Evolutionary conservation across 2,888 invertebrate species (phyloP), one percentile per base, ranked within the genome.

Genomic region (Crossocerus cetratus): DNA sequence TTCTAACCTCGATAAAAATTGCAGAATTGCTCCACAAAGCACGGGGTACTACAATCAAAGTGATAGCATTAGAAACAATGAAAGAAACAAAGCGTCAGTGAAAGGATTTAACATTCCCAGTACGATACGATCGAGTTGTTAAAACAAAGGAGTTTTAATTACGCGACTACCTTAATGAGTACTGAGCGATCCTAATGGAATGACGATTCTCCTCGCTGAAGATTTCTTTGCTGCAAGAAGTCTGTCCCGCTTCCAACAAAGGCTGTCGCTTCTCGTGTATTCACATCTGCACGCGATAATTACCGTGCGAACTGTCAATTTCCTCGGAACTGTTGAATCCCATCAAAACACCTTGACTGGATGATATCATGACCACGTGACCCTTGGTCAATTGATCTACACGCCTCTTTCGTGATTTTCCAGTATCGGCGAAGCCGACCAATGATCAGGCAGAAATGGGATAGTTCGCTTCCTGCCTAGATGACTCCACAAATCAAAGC

Each of bases 1-100:
- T 74, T 20, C 73, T 72, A 72, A 74, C 72, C 74, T 67, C 16
- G 5, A 61, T 5, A 32, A 32, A 11, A 14, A 18, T 8, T 18
- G 8, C 2, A 13, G 8, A 5, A 32, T 32, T 32, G 11, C 32
- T 32, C 11, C 8, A 11, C 11, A 32, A 11, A 0, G 2, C 8
- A 32, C 5, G 32, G 2, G 32, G 8, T 32, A 32, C 8, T 5
- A 32, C 32, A 32, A 11, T 32, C 32, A 11, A 32, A 32, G 11
- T 32, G 32, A 32, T 32, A 32, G 32, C 11, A 32, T 32, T 32
- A 1, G 8, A 32, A 32, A 49, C 49, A 49, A 49, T 49, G 13
- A 13, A n/a, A 49, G 49, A 16, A 16, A 16, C 49, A 49, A 16
- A 49, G 49, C 3, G 14, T 16, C 16, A 16, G 49, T 4, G 14